phyloP scores from a whole-genome alignment of 2,888 invertebrate species.

The Zhuqinia jingwanae region DNA sequence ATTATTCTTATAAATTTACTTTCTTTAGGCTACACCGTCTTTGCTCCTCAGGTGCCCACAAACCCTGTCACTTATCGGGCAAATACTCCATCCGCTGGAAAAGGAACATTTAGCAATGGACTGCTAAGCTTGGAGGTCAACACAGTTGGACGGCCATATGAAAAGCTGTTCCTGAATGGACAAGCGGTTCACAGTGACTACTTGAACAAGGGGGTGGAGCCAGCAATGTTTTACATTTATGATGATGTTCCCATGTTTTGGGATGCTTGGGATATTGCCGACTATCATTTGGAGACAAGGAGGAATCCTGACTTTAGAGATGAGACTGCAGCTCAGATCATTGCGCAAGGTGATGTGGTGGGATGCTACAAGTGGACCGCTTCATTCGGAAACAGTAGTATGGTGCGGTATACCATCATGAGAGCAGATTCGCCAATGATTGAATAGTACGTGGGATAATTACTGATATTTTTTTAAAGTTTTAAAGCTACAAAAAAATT shows the following conservation, averaged over 20 bases:
- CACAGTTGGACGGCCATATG: slow-evolving; percentile 63
- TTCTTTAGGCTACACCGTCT: slow-evolving; percentile 67
- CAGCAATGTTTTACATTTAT: slow-evolving; percentile 75
- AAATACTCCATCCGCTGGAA: slow-evolving; percentile 55
- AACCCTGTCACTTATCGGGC: slow-evolving; percentile 63
- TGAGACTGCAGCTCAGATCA: not conserved
- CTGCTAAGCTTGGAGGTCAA: slow-evolving; percentile 64
- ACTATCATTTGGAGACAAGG: slow-evolving; percentile 83
- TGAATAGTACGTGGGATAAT: slow-evolving; percentile 80
- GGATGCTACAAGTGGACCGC: slow-evolving; percentile 73
- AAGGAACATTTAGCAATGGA: slow-evolving; percentile 65
- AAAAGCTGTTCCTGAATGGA: slow-evolving; percentile 66
- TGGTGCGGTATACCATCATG: slow-evolving; percentile 81
- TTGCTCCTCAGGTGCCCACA: slow-evolving; percentile 59
- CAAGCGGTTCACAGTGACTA: slow-evolving; percentile 64
- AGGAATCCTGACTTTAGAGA: slow-evolving; percentile 61
- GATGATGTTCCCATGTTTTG: slow-evolving; percentile 69
- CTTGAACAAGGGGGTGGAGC: slow-evolving; percentile 59
- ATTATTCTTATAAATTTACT: no score
- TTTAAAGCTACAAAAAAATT: no score
- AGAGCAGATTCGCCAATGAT: slow-evolving; percentile 81
- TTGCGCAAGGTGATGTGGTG: slow-evolving; percentile 60
- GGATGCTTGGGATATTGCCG: slow-evolving; percentile 80
- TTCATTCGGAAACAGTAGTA: slow-evolving; percentile 67
- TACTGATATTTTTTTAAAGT: slow-evolving; percentile 77